Evolutionary conservation across 1,140 invertebrate species (phyloP).

Genomic region (Drosophila punjabiensis): DNA sequence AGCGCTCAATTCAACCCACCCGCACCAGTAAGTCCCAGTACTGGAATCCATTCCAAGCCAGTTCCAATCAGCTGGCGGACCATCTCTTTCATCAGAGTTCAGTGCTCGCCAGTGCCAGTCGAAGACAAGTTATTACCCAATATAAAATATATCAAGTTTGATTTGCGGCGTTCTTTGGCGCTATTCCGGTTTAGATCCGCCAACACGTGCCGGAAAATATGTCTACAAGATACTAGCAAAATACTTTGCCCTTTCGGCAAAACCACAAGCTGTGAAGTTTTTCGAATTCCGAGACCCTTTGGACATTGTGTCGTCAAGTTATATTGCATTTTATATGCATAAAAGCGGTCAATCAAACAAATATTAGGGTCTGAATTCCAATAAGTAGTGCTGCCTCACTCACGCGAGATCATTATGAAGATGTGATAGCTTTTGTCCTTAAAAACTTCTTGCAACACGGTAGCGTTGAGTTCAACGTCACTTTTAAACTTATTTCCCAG

Average conservation of each 20-base stretch:
- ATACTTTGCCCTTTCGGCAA: constrained; percentile 3
- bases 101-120: constrained; percentile 5
- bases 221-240: background rate
- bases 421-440: background rate
- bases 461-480: background rate
- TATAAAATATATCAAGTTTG: constrained; percentile 14
- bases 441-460: background rate
- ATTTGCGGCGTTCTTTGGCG: background rate
- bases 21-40: background rate
- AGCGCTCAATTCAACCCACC: constrained; percentile 5
- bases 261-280: background rate
- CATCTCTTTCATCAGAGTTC: constrained; percentile 12
- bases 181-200: background rate
- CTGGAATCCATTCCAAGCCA: constrained; percentile 3
- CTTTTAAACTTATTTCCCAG: background rate
- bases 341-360: background rate
- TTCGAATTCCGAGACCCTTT: background rate
- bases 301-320: background rate
- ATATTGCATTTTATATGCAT: background rate
- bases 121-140: constrained; percentile 15
- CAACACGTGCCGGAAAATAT: constrained; percentile 1
- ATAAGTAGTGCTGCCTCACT: no score
- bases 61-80: constrained; percentile 4
- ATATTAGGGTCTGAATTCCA: background rate
- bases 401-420: background rate